Base-by-base conservation (phyloP, 1,140 invertebrate species). In the Latrodectus geometricus region DNA sequence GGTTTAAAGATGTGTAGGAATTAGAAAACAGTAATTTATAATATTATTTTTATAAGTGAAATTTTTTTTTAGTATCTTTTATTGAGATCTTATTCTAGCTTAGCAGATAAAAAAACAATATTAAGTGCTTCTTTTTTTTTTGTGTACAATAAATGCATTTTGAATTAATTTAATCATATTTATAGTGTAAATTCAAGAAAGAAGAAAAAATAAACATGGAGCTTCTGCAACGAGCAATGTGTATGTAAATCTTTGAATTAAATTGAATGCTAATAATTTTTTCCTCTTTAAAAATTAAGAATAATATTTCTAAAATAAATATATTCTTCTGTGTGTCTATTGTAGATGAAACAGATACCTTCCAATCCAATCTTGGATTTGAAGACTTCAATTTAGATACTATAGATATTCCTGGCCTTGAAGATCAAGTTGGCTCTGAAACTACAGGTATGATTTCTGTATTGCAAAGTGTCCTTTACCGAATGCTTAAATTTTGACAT, bases 111-210 rank as follows among this genome's bases (percentile, higher is more conserved):
- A 35, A 5, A 35, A 5, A 35, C 35, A 35, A 35, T 35, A 35
- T 48, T 50, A 73, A 48, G 35, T 15, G 9, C 14, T 21, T 0
- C 9, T 7, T 69, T n/a, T 9, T 69, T 21, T 69, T 69, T 9
- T 73, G 0, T 14, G 14, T 0, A 14, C 35, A n/a, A 15, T 5
- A 15, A 48, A 15, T 48, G 7, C 70, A 48, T 9, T 8, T 48
- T 73, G 15, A 73, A 15, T 14, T 35, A 73, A 21, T 49, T 15
- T 15, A 8, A 15, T 17, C 17, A 49, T 66, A 17, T 35, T 81
- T 83, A 14, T 9, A 83, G 80, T n/a, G 73, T 4, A 83, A 83
- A 65, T 83, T 83, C 52, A 83, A 83, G 49, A 50, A 68, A 17
- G 80, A 83, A 83, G 80, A 83, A 74, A 83, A 50, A n/a, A 11